Percentiles rank a stretch among this genome's conserved stretches.
phyloP scores from a whole-genome alignment of 2,113 vertebrate species.

The Sterrhoptilus dennistouni region DNA sequence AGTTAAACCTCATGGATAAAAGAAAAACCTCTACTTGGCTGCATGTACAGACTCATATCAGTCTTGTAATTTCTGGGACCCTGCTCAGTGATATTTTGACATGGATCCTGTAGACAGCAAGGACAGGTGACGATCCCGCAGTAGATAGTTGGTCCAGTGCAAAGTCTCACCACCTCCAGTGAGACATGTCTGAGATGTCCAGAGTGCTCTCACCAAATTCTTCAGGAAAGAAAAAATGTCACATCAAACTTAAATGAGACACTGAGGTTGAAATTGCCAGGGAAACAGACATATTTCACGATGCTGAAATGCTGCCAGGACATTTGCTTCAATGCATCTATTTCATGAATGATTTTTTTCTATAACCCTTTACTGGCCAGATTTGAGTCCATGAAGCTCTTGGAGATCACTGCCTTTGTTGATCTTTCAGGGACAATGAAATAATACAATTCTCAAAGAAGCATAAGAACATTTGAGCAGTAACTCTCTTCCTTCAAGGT shows the following conservation, averaged over 20 bases:
- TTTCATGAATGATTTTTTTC: not conserved
- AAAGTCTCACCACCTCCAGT: not conserved
- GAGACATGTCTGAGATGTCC: not conserved
- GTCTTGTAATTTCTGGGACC: not conserved
- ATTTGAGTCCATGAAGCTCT: not conserved
- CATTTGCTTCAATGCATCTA: not conserved
- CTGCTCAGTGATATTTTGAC: not conserved
- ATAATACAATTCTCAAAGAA: not conserved
- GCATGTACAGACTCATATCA: not conserved
- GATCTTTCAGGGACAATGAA: not conserved
- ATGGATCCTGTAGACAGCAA: accelerated
- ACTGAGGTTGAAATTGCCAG: not conserved
- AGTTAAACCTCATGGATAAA: not conserved
- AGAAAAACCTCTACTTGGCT: not conserved
- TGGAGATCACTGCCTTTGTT: not conserved
- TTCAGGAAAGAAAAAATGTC: not conserved
- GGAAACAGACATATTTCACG: not conserved
- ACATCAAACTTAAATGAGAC: not conserved
- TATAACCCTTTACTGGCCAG: not conserved
- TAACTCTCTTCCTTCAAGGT: not conserved
- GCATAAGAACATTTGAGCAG: accelerated
- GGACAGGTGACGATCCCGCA: not conserved
- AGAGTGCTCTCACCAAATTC: not conserved
- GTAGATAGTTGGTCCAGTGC: not conserved
- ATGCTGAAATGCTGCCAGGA: constrained; percentile 13